phyloP scores from a whole-genome alignment of 2,888 invertebrate species.

The Holacanthella duospinosa region DNA sequence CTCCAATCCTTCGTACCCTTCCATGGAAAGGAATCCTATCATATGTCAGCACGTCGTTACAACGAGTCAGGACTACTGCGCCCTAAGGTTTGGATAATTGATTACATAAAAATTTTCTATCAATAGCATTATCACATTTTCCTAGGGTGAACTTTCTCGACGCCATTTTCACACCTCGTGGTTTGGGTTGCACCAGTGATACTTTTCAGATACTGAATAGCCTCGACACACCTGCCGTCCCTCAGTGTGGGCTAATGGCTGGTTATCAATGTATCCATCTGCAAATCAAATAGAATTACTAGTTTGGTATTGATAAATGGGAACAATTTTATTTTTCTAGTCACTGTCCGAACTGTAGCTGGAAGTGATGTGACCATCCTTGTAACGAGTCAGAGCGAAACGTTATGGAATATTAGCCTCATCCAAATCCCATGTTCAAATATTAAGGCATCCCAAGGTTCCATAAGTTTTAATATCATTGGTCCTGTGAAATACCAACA shows the following conservation, averaged over 20 bases:
- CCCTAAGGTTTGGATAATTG: slow-evolving; percentile 19
- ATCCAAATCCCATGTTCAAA: slow-evolving; percentile 27
- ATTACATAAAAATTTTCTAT: neutral
- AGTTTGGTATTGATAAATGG: neutral
- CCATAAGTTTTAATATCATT: too few relatives aligned
- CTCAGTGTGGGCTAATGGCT: slow-evolving; percentile 30
- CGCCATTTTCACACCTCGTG: slow-evolving; percentile 22
- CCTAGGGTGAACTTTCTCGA: slow-evolving; percentile 28
- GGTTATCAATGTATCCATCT: slow-evolving; percentile 32
- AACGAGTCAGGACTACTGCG: slow-evolving; percentile 27
- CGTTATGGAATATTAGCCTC: slow-evolving; percentile 26
- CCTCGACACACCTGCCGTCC: slow-evolving; percentile 24
- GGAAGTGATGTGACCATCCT: slow-evolving; percentile 20
- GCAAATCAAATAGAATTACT: neutral
- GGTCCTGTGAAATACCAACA: too few relatives aligned
- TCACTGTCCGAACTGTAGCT: slow-evolving; percentile 17
- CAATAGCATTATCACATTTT: neutral
- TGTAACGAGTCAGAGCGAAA: slow-evolving; percentile 29
- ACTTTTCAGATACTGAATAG: slow-evolving; percentile 27
- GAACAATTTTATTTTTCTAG: slow-evolving; percentile 10
- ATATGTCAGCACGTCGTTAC: slow-evolving; percentile 25
- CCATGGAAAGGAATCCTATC: slow-evolving; percentile 21
- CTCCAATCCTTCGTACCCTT: slow-evolving; percentile 30
- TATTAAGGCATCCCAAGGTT: slow-evolving; percentile 21
- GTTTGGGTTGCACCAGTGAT: slow-evolving; percentile 27